Base-by-base conservation (phyloP, 2,888 invertebrate genomes). In the Lasioglossum calceatum region DNA sequence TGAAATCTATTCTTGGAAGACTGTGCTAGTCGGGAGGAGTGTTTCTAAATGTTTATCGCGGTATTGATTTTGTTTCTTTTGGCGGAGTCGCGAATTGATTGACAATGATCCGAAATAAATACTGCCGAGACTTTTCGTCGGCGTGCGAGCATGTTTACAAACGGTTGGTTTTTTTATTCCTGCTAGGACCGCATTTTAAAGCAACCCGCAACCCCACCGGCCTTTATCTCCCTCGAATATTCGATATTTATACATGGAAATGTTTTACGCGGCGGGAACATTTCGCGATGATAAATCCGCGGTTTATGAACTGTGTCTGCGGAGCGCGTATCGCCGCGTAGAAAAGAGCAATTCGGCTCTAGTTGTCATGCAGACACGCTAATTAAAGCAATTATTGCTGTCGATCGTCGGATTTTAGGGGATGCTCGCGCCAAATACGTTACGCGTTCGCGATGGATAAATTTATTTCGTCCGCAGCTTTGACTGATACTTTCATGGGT, bases 381-480 rank as follows among this genome's bases (percentile, higher is more conserved):
- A 82, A 84, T 72, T 64, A 82, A 84, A 82, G 42, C 84, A 76
- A 84, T 77, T 76, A 64, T 73, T 67, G 82, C 36, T 44, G 77
- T 42, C 82, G 50, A 82, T 82, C 32, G 47, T 44, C 10, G 82
- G n/a, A 67, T 84, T 83, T 83, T 76, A 80, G 47, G 67, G 36
- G 73, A 73, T 42, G 39, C 32, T 4, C 36, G 64, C 67, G 54
- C 23, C 54, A 70, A 70, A 44, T 83, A 78, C 27, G 27, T 61
- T 23, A 36, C 23, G 12, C 19, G 73, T 44, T 42, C 54, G 32
- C 32, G 77, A 23, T 19, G 36, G 14, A 77, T n/a, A 71, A 67
- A 27, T 81, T 64, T 47, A n/a, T 58, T 61, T 39, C 54, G 27
- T 0, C 14, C 39, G 32, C 14, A 39, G 42, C 27, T 27, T 32